Evolutionary conservation across 2,797 vertebrate genomes (phyloP), one percentile per base, ranked within the genome.

Genomic region (Dendrocincla fuliginosa): DNA sequence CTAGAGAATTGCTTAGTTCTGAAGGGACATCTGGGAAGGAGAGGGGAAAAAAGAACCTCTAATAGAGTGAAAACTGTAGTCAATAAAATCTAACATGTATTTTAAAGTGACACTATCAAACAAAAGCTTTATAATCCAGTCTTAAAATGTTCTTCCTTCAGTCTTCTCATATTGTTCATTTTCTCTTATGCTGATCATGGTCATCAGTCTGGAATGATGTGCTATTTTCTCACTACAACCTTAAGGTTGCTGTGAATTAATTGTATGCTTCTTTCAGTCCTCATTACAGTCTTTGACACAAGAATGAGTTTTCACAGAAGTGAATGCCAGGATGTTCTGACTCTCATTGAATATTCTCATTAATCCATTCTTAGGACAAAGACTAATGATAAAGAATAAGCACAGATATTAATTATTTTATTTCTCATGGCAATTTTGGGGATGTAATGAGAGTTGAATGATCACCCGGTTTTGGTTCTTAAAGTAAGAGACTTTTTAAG

Each of bases 311-410:
- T 95, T 90, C 59, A 82, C 28, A 89, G 46, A 82, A 94, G 76
- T 86, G 80, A 92, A 42, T 87, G 41, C 82, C 42, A 73, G 94
- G 76, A 87, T 32, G 6, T 93, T 96, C 93, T 75, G 77, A 82
- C 87, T 94, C 82, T 96, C 93, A 93, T 93, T 94, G 92, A 94
- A 94, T 91, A 96, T 96, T 96, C 94, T 93, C 74, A 91, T 81
- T 91, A 92, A 96, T 90, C 79, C 93, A 96, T 92, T 96, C 84
- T 92, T 90, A 84, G 84, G 78, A 90, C 86, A 96, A 95, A 88
- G 75, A 78, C 59, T 95, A 91, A 85, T 94, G 63, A 90, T 87
- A 96, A 94, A 86, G 64, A 89, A 93, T 69, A 87, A 82, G 90
- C 11, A 82, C 30, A 61, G 92, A 90, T 86, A 95, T 96, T 92